Conservation (phyloP, 1,140 invertebrate genomes). For the Sweltsa coloradensis region DNA sequence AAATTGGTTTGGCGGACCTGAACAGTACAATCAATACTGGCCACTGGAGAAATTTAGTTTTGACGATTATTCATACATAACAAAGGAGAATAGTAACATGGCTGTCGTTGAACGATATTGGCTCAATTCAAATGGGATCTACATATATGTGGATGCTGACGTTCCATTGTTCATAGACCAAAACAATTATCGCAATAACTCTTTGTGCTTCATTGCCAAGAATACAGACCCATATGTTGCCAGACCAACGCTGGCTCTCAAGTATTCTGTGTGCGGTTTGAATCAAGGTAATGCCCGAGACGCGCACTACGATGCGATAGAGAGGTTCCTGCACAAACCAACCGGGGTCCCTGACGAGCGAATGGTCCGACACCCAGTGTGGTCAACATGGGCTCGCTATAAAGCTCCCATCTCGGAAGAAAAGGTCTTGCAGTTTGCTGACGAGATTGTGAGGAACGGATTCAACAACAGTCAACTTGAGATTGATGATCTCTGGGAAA, state of each 20-base stretch:
- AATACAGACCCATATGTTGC: constrained; percentile 36
- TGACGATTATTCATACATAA: constrained; percentile 4
- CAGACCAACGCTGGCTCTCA: background rate
- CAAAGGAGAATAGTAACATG: constrained; percentile 5
- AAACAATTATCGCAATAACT: constrained; percentile 41
- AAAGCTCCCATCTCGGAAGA: constrained; percentile 52
- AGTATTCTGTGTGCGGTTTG: background rate
- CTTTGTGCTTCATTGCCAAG: constrained; percentile 45
- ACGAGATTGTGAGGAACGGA: constrained; percentile 50
- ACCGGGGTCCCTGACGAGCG: constrained; percentile 48
- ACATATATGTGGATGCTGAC: constrained; percentile 44
- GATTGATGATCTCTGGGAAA: constrained; percentile 86
- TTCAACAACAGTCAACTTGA: constrained; percentile 74
- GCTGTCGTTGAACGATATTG: constrained; percentile 63
- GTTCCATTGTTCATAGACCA: constrained; percentile 60
- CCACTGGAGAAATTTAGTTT: constrained; percentile 1
- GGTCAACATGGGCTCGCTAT: constrained; percentile 85
- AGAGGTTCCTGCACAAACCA: constrained; percentile 45
- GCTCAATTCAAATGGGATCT: constrained; percentile 54
- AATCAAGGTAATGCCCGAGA: constrained; percentile 38
- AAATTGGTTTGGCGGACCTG: constrained; percentile 4
- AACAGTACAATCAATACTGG: constrained; percentile 7
- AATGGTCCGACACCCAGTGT: constrained; percentile 68
- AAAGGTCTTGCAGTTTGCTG: constrained; percentile 52
- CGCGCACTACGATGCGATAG: constrained; percentile 48